Percentiles rank a stretch among this genome's conserved stretches.
Conservation (phyloP, 2,113 vertebrate genomes). For the Limnothrissa miodon region DNA sequence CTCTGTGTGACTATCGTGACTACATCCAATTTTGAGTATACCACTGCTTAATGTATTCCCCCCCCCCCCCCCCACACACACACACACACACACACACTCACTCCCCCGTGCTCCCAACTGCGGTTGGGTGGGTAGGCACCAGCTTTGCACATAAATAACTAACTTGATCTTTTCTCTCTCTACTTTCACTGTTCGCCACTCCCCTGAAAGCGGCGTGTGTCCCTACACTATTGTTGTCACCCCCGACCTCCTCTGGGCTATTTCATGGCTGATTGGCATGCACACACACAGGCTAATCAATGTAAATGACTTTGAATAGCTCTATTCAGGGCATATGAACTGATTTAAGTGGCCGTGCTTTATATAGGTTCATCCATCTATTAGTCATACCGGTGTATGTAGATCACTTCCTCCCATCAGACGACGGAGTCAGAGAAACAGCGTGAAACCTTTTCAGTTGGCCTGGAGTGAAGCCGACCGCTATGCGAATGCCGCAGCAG, state of each 20-base stretch:
- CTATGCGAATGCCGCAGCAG: neutral
- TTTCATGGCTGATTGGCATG: constrained; percentile 8
- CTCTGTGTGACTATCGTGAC: neutral
- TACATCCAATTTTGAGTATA: neutral
- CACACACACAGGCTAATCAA: neutral
- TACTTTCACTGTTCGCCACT: neutral
- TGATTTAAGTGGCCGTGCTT: neutral
- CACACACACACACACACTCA: too few relatives aligned
- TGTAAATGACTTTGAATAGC: neutral
- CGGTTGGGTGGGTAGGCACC: neutral
- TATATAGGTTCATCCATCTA: neutral
- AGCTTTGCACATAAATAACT: neutral
- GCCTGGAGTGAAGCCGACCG: neutral
- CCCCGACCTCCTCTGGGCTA: neutral
- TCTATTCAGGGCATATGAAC: neutral
- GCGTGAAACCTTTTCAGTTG: neutral
- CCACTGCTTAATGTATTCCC: neutral
- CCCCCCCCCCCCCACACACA: too few relatives aligned
- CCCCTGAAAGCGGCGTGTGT: neutral
- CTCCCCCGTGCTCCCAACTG: too few relatives aligned
- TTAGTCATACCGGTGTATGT: neutral
- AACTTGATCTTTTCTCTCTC: neutral
- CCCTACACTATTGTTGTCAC: neutral
- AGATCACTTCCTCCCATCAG: neutral
- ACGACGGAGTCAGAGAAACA: neutral